Evolutionary conservation across 2,797 vertebrate species (phyloP), one percentile per base, ranked within the genome.

Genomic region (Alca torda): DNA sequence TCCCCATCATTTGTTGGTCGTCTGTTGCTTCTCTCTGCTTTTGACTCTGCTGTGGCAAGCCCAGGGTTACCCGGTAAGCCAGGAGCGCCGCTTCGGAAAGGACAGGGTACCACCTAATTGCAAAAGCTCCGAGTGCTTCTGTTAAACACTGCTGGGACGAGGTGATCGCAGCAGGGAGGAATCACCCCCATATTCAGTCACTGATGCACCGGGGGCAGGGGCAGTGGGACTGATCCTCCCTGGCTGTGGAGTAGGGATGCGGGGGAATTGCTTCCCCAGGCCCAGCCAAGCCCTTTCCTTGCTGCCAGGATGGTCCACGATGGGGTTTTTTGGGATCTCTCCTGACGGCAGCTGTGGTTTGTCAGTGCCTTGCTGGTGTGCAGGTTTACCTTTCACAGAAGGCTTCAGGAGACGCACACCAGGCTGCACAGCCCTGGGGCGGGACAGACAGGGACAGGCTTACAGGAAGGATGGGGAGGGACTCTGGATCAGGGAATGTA

Each of bases 71-170:
- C 78, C 10, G 0, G 24, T 10, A 30, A 75, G 53, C 6, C 35
- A 9, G 51, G 57, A 73, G 79, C 1, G 2, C 43, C 46, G 67
- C 43, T 51, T 56, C 0, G 2, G 61, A 24, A 46, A 5, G 11
- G n/a, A 93, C 69, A 83, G 8, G 31, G 33, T 64, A 61, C 35
- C 67, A 21, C 56, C 68, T 18, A 43, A n/a, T 39, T 11, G n/a
- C 1, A 2, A n/a, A 26, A 45, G 72, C 28, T 60, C 63, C 30
- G 30, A 11, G n/a, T 24, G 2, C 67, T 65, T 65, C 56, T 80
- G 45, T 37, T 48, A 35, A 65, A 60, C 28, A 8, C 0, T 53
- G 46, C 65, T 43, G 84, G 57, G 50, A 30, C 0, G 0, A 56
- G 45, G 23, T 13, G 53, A 26, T 35, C 16, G 6, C 61, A 74